Evolutionary conservation across 2,888 invertebrate genomes (phyloP), one percentile per base, ranked within the genome.

Genomic region (Celastrina argiolus): DNA sequence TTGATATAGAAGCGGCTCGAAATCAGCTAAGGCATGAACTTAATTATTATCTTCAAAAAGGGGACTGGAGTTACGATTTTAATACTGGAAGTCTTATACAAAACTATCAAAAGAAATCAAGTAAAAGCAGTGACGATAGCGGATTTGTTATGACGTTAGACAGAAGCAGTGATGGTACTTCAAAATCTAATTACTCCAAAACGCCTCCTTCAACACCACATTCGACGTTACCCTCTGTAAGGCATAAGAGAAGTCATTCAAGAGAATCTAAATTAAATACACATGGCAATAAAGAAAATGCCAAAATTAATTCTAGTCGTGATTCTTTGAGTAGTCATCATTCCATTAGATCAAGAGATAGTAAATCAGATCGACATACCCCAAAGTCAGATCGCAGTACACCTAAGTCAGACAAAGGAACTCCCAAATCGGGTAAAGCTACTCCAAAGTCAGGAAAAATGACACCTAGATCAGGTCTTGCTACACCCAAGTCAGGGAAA

Each of bases 281-380:
- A 34, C 82, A 80, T 70, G 81, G 78, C 28, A 92, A 87, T 28
- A 92, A 87, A 80, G 90, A 91, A 72, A 80, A 74, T 61, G 73
- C 82, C 2, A 89, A 88, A 79, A 72, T 91, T 1, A 88, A 88
- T 77, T 88, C 92, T 1, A 92, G 92, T 73, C 83, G 91, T 67
- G 92, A 92, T 77, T 92, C 92, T 14, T 72, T 92, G 16, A 92
- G 88, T 64, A 92, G 92, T 74, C 92, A 91, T 73, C 92, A 92
- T 76, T 92, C 92, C 28, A 87, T 88, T 42, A 86, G 85, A 74
- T 92, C 92, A 34, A 81, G 84, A 74, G 91, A 91, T 70, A 91
- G 90, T 75, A 91, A 89, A 78, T 91, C 91, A 64, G 91, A 90
- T 72, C 81, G 88, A 7, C 86, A 87, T 36, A 89, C 87, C 16